Percentiles rank a stretch among this genome's conserved stretches.
Conservation (phyloP, 2,888 invertebrate genomes). For the Apantesis nais region DNA sequence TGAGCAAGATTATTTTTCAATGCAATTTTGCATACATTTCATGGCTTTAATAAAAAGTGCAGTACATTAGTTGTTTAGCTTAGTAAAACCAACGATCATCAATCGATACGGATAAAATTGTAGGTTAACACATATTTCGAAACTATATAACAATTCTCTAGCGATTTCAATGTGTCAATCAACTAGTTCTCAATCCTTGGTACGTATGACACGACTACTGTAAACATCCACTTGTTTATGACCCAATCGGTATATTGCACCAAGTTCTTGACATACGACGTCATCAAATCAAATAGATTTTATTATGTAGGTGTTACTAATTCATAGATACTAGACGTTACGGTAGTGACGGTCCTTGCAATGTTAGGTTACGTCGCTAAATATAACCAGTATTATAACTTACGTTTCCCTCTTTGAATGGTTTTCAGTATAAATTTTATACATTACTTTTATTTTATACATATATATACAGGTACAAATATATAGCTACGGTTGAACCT, state of each 20-base stretch:
- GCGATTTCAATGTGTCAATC: slow-evolving; percentile 28
- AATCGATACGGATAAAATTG: no score
- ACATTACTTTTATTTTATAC: no score
- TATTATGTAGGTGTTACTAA: slow-evolving; percentile 12
- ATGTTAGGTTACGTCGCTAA: background rate
- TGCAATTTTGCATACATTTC: no score
- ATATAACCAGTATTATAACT: background rate
- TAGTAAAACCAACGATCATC: no score
- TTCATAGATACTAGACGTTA: background rate
- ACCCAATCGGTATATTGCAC: slow-evolving; percentile 32
- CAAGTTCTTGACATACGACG: slow-evolving; percentile 23
- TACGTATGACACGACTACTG: slow-evolving; percentile 39
- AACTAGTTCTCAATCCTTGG: slow-evolving; percentile 16
- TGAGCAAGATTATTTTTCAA: no score
- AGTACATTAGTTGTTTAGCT: no score
- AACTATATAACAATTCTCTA: background rate
- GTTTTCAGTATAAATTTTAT: no score
- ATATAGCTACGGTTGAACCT: no score
- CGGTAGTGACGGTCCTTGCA: background rate
- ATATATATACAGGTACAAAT: no score
- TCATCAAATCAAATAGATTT: slow-evolving; percentile 19
- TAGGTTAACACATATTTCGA: no score
- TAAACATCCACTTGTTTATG: slow-evolving; percentile 31
- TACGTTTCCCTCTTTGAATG: no score
- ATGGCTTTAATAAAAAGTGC: no score